phyloP scores from a whole-genome alignment of 1,140 invertebrate species.

The Maniola jurtina region DNA sequence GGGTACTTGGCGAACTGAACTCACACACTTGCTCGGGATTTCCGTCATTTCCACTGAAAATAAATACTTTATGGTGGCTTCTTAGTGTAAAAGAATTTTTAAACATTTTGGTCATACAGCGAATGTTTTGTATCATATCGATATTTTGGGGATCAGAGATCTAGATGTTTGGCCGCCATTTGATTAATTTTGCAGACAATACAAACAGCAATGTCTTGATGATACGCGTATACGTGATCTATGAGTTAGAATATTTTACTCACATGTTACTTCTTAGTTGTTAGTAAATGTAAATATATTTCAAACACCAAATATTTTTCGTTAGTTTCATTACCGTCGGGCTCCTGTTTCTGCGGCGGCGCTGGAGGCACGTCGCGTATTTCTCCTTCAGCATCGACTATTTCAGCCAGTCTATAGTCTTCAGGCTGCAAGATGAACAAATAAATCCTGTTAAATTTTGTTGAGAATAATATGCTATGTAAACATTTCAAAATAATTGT shows the following conservation, averaged over 20 bases:
- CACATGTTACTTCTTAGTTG: not conserved
- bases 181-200: no score
- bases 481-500: no score
- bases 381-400: constrained; percentile 83
- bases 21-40: constrained; percentile 94
- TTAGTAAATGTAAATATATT: not conserved
- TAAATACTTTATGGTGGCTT: not conserved
- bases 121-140: no score
- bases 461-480: no score
- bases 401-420: constrained; percentile 91
- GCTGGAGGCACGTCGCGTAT: constrained; percentile 85
- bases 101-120: no score
- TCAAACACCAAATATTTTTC: not conserved
- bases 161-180: no score
- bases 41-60: constrained; percentile 82
- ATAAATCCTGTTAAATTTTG: not conserved
- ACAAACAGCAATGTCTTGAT: no score
- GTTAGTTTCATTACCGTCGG: constrained; percentile 44
- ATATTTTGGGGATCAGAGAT: no score
- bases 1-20: no score
- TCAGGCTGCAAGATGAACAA: constrained; percentile 82
- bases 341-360: constrained; percentile 77
- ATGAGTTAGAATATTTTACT: no score
- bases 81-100: no score
- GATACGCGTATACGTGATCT: no score